phyloP scores from a whole-genome alignment of 2,888 invertebrate genomes.

The Pollenia amentaria region DNA sequence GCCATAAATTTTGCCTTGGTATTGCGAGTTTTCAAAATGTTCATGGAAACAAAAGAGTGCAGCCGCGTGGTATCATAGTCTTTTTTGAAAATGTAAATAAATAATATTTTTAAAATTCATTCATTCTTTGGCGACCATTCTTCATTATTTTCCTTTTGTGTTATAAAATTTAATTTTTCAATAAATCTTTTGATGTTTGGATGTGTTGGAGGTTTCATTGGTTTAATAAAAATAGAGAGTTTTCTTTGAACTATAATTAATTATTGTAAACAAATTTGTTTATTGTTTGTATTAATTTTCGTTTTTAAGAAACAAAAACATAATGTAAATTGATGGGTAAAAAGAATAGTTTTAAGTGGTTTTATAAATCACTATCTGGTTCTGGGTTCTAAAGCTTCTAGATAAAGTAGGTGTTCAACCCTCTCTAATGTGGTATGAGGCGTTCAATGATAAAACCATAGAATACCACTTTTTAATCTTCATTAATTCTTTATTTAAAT shows the following conservation, averaged over 20 bases:
- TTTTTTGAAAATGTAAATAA: constrained; percentile 60
- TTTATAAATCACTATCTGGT: no score
- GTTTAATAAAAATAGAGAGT: not conserved
- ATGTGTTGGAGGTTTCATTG: constrained; percentile 7
- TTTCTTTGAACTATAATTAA: constrained; percentile 19
- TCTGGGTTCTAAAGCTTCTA: no score
- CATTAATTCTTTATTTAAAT: no score
- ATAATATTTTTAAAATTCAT: constrained; percentile 59
- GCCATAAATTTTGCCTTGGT: constrained; percentile 3
- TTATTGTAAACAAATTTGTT: constrained; percentile 34
- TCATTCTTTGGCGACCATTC: constrained; percentile 50
- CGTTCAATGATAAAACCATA: no score
- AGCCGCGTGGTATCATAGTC: constrained; percentile 64
- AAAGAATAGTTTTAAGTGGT: no score
- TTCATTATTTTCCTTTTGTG: constrained; percentile 15
- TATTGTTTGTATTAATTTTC: constrained; percentile 42
- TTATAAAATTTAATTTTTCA: constrained; percentile 49
- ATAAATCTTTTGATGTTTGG: constrained; percentile 61
- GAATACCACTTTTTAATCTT: no score
- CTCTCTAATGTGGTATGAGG: no score
- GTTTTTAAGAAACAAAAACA: not conserved
- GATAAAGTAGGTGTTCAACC: no score
- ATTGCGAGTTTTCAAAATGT: constrained; percentile 5
- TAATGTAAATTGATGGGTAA: no score
- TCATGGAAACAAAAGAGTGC: constrained; percentile 11